Conservation (phyloP, 2,888 invertebrate genomes). For the Furcula furcula region DNA sequence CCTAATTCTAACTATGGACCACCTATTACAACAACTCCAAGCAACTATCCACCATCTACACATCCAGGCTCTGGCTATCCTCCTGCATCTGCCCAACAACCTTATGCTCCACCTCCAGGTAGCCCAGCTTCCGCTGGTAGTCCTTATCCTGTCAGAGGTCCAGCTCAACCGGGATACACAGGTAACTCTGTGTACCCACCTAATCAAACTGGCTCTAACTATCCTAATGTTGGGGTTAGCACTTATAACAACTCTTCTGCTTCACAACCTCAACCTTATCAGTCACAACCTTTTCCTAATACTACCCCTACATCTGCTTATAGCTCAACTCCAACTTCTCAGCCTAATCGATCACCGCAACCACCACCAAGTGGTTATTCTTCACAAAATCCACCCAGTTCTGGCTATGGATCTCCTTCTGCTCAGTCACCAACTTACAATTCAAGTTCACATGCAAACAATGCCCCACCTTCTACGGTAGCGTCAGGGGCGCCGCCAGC, state of each 20-base stretch:
- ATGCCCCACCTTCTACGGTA: conserved; percentile 71
- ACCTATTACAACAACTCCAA: conserved; percentile 81
- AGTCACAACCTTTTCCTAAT: conserved; percentile 75
- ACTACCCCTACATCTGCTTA: conserved; percentile 78
- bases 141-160: conserved; percentile 69
- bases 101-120: conserved; percentile 75
- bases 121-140: conserved; percentile 67
- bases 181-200: conserved; percentile 74
- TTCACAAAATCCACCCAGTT: conserved; percentile 78
- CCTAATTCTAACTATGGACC: conserved; percentile 84
- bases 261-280: conserved; percentile 74
- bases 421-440: conserved; percentile 85
- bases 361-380: conserved; percentile 80
- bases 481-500: conserved; percentile 75
- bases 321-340: conserved; percentile 76
- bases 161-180: conserved; percentile 68
- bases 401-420: conserved; percentile 84
- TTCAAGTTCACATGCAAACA: conserved; percentile 81
- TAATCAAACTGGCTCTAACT: conserved; percentile 64
- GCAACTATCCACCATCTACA: conserved; percentile 80
- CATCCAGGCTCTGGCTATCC: conserved; percentile 73
- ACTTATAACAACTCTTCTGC: conserved; percentile 69
- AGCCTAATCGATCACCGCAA: conserved; percentile 80
- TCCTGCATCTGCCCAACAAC: conserved; percentile 69
- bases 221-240: conserved; percentile 74